Evolutionary conservation across 2,888 invertebrate species (phyloP), one percentile per base, ranked within the genome.

Genomic region (Polyommatus icarus): DNA sequence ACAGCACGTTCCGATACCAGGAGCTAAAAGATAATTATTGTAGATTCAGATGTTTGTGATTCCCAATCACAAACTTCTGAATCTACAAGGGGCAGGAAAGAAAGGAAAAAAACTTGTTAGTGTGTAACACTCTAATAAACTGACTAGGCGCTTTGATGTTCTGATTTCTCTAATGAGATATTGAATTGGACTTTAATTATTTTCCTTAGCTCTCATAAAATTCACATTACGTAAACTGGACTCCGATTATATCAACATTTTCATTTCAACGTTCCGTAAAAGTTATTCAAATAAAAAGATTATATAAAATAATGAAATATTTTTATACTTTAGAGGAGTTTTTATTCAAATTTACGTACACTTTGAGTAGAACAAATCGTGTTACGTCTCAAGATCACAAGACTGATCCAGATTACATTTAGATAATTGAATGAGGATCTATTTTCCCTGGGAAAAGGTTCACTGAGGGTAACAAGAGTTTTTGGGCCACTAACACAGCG

Each of bases 371-470:
- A 85, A 85, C 89, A 91, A 93, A 92, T 91, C 88, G 90, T 87
- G 90, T 93, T 92, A 92, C 91, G 87, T 87, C 85, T 85, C 85
- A 83, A 88, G 89, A 91, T 91, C 91, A 87, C 87, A 88, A 87
- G 87, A 86, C 87, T 88, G 88, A 91, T 90, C 91, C 89, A 89
- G 90, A 91, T 93, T 93, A 91, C 90, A 92, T 93, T 93, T 90
- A 91, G 92, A 91, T 93, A 93, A 93, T 93, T 92, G 91, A 93
- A 93, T 93, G 90, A 92, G 90, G 89, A 90, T 91, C 89, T 91
- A 90, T 89, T 91, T 89, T 89, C 87, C 86, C 89, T 89, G 88
- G 87, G 89, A 89, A 91, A 91, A 90, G 91, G 90, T 88, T 87
- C 86, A 83, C 73, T 77, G 82, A 84, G 84, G 84, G 85, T 84